These are phyloP conservation scores for Gulo gulo DNA, from an alignment of 2,113 vertebrate genomes.

Conservation along the genomic window DNA sequence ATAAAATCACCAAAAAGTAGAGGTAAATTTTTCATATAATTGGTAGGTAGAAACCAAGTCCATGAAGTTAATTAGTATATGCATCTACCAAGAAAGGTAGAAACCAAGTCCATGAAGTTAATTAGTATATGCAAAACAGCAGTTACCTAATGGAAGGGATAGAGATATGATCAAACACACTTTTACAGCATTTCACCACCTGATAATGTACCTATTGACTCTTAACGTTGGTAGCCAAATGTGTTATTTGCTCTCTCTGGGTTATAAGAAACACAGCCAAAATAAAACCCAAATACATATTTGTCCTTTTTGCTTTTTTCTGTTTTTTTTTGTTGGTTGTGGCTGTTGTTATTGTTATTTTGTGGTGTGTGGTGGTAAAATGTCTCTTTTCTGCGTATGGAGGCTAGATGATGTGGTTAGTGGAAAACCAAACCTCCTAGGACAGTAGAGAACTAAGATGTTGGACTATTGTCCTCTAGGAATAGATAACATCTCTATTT, in stretches of 20 bases:
- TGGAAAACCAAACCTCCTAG: not conserved
- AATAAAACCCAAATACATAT: not conserved
- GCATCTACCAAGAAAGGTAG: not conserved
- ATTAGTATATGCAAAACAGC: not conserved
- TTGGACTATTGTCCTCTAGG: not conserved
- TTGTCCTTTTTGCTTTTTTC: not conserved
- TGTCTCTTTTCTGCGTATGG: not conserved
- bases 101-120: not conserved
- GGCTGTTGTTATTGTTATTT: not conserved
- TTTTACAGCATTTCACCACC: not conserved
- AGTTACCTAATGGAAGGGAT: not conserved
- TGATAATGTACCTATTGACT: not conserved
- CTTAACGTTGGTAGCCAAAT: fast-evolving
- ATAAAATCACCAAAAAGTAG: not conserved
- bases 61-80: not conserved
- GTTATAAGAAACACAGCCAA: not conserved
- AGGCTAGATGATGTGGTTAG: not conserved
- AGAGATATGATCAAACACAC: not conserved
- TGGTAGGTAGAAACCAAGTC: not conserved
- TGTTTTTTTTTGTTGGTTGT: not conserved
- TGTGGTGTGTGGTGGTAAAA: not conserved
- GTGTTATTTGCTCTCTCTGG: not conserved
- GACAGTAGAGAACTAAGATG: not conserved
- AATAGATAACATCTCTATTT: not conserved
- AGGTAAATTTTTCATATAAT: not conserved